These are phyloP conservation scores for Scartelaos histophorus DNA, from an alignment of 2,113 vertebrate genomes.

Conservation along the genomic window DNA sequence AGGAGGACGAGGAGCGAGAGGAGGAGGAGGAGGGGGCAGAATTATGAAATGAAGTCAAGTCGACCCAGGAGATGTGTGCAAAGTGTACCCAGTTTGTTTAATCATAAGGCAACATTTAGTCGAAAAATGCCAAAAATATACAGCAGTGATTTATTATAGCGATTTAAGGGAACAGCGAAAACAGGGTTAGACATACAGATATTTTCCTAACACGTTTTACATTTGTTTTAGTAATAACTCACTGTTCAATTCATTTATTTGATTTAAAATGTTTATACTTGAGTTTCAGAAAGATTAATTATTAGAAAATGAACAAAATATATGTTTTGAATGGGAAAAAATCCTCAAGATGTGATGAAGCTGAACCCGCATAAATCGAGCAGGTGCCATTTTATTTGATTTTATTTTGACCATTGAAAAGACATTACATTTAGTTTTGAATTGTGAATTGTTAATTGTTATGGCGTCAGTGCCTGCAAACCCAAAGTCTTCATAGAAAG, in stretches of 20 bases:
- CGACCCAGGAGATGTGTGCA: not conserved
- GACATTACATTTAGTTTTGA: not conserved
- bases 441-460: not conserved
- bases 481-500: not conserved
- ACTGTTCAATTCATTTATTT: not conserved
- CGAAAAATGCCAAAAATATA: slow-evolving; percentile 1
- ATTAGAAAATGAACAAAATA: too few relatives aligned
- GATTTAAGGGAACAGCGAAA: not conserved
- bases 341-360: too few relatives aligned
- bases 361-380: too few relatives aligned
- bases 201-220: not conserved
- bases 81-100: not conserved
- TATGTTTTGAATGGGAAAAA: too few relatives aligned
- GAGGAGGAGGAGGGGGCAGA: slow-evolving; percentile 24
- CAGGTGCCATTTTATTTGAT: not conserved
- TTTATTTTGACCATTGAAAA: not conserved
- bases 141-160: not conserved
- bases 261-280: not conserved
- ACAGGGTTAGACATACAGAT: not conserved
- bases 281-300: too few relatives aligned
- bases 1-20: slow-evolving; percentile 14
- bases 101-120: not conserved
- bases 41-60: slow-evolving; percentile 12
- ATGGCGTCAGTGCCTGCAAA: not conserved
- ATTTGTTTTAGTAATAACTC: not conserved